Evolutionary conservation across 2,888 invertebrate species (phyloP).

Genomic region (Caenorhabditis uteleia): DNA sequence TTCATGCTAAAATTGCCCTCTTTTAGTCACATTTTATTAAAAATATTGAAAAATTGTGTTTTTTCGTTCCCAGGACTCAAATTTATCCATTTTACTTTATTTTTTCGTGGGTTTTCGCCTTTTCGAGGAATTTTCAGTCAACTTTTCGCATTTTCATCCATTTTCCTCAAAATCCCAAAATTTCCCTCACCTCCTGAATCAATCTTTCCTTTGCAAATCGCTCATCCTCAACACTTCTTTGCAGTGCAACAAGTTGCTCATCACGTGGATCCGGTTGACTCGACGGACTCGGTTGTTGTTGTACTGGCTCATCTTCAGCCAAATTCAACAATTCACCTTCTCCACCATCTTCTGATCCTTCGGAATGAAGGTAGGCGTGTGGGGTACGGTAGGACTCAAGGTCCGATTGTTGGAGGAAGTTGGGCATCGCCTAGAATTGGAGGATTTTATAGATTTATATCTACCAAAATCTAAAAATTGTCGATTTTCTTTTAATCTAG

Average conservation of each 20-base stretch:
- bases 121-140: too few species aligned
- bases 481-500: not conserved
- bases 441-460: not conserved
- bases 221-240: constrained; percentile 50
- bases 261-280: constrained; percentile 48
- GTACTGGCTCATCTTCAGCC: constrained; percentile 39
- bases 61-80: too few species aligned
- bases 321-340: constrained; percentile 56
- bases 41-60: too few species aligned
- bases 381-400: constrained; percentile 91
- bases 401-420: constrained; percentile 90
- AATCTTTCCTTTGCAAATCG: constrained; percentile 52
- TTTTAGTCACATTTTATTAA: too few species aligned
- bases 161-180: too few species aligned
- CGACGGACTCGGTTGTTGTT: constrained; percentile 37
- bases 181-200: constrained; percentile 51
- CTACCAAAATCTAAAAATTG: too few species aligned
- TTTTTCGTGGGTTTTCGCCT: too few species aligned
- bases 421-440: constrained; percentile 78
- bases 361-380: constrained; percentile 75
- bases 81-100: too few species aligned
- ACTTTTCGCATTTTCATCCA: not conserved
- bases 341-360: constrained; percentile 52
- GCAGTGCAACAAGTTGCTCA: constrained; percentile 46
- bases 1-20: too few species aligned